phyloP scores from a whole-genome alignment of 2,797 vertebrate species.

The Ctenopoma multispine region DNA sequence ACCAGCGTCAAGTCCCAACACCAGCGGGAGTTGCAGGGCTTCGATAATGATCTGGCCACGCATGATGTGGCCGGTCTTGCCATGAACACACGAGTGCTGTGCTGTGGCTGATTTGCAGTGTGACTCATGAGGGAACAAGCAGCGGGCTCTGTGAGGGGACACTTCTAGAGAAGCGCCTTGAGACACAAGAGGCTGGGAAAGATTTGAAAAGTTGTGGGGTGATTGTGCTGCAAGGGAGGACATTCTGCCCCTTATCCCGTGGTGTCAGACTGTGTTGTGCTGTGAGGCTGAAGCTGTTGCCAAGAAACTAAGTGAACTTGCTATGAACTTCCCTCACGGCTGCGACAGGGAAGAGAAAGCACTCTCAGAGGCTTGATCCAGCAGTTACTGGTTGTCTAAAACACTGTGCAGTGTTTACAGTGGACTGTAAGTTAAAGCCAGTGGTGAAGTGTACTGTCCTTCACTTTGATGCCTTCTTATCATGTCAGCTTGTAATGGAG shows the following conservation, averaged over 20 bases:
- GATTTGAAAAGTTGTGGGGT: not conserved
- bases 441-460: rapidly evolving
- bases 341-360: conserved; percentile 12
- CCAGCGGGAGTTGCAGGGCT: conserved; percentile 2
- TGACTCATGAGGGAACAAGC: conserved; percentile 71
- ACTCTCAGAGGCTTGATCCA: conserved; percentile 7
- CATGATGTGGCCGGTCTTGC: not conserved
- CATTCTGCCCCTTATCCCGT: conserved; percentile 36
- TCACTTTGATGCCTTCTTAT: too few species aligned
- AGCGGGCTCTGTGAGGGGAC: conserved; percentile 13
- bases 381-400: not conserved
- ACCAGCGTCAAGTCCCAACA: not conserved
- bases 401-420: not conserved
- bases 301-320: conserved; percentile 72
- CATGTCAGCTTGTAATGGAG: not conserved
- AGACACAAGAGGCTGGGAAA: conserved; percentile 30
- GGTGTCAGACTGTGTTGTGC: conserved; percentile 48
- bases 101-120: conserved; percentile 21
- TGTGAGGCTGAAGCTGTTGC: conserved; percentile 60
- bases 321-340: conserved; percentile 58
- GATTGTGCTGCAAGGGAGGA: conserved; percentile 33
- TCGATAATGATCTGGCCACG: conserved; percentile 8
- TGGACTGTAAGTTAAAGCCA: not conserved
- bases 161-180: conserved; percentile 1
- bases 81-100: conserved; percentile 52